These are phyloP conservation scores for Craniophora ligustri DNA, from an alignment of 2,888 invertebrate genomes.

Conservation along the genomic window DNA sequence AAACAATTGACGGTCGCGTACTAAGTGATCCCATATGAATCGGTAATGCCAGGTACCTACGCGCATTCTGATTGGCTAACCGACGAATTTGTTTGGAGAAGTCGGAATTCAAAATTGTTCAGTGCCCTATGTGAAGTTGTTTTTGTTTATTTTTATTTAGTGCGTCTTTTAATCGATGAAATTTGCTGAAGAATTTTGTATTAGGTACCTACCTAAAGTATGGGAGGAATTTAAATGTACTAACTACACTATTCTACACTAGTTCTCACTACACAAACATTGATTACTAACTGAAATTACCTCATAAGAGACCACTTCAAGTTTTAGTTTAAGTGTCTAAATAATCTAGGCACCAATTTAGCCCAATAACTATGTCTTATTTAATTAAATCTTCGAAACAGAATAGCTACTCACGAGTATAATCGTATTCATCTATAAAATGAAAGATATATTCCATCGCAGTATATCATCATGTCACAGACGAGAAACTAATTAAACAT, in stretches of 20 bases:
- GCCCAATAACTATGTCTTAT: background rate
- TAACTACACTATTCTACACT: too few species aligned
- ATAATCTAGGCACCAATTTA: too few species aligned
- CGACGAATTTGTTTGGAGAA: background rate
- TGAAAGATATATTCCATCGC: background rate
- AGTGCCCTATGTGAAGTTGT: too few species aligned
- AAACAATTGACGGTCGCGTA: constrained; percentile 44
- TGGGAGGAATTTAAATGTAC: too few species aligned
- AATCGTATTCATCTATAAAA: constrained; percentile 22
- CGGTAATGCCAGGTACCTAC: constrained; percentile 21
- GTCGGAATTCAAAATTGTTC: background rate
- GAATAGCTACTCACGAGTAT: background rate
- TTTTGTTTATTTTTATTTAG: too few species aligned
- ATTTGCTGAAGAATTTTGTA: too few species aligned
- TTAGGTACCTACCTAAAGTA: too few species aligned
- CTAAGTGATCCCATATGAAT: constrained; percentile 40
- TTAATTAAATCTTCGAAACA: background rate
- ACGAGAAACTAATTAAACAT: constrained; percentile 9
- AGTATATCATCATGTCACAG: constrained; percentile 20
- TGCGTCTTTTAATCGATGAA: too few species aligned
- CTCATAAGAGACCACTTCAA: too few species aligned
- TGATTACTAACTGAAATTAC: too few species aligned
- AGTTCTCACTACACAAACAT: too few species aligned
- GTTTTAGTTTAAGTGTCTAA: too few species aligned
- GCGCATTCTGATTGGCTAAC: constrained; percentile 20